Evolutionary conservation across 2,888 invertebrate genomes (phyloP), one percentile per base, ranked within the genome.

Genomic region (Athalia cordata): DNA sequence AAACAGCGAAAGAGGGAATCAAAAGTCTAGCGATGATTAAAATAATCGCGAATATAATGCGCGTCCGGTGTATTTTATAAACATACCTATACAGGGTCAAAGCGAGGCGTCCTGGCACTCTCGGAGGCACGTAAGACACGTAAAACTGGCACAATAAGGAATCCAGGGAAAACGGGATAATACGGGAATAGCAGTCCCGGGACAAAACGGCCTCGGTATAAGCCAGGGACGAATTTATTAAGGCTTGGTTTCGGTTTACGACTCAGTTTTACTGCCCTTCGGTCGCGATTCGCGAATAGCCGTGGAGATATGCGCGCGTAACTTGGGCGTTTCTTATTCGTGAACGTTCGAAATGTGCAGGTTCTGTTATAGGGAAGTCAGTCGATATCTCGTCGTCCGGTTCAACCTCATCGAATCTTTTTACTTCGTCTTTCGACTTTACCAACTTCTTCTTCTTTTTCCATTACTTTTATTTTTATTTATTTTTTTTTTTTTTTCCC

Each of bases 211-310:
- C 52, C 59, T 13, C 13, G 13, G 13, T 59, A 84, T 81, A 83
- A 80, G 80, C 82, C 79, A 78, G 76, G 76, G 70, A 79, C 80
- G 82, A 86, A 87, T 87, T 87, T 87, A 87, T 85, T 84, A 82
- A 78, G 82, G 79, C 81, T 83, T 82, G 83, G 78, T 78, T 81
- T 72, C 78, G 81, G 81, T 86, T 86, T 85, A 85, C 83, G 85
- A 85, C 82, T 81, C 72, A 81, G 83, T 82, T 84, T 84, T 84
- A 82, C 82, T 84, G 81, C 79, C 81, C 81, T 80, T 79, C 79
- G 79, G 52, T 80, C 80, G 79, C 85, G 81, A 86, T 86, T 86
- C 85, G 83, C 86, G 85, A 85, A 85, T 29, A 50, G n/a, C 5
- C 15, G 50, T 29, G 29, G 29, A 29, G 29, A 29, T 29, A 29